phyloP scores from a whole-genome alignment of 2,113 vertebrate genomes.

The Cochlearius cochlearius region DNA sequence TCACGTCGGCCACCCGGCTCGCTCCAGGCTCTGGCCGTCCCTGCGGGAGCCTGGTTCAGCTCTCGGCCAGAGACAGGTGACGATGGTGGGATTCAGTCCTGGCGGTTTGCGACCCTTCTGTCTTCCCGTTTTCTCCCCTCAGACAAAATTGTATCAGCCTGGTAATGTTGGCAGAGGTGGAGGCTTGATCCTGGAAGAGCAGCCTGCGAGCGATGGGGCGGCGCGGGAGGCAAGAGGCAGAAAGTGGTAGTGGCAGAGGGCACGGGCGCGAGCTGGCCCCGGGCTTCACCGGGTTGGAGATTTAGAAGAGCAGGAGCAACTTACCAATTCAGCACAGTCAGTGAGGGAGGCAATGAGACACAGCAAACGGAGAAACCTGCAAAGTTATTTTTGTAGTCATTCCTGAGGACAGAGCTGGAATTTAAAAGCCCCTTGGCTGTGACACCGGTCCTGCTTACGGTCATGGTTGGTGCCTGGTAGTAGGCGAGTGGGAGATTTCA shows the following conservation, averaged over 20 bases:
- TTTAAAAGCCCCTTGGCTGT: background rate
- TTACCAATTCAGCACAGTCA: background rate
- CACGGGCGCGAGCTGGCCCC: rapidly evolving
- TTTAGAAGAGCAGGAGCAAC: background rate
- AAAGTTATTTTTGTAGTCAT: background rate
- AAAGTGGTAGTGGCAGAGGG: background rate
- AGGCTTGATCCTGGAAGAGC: background rate
- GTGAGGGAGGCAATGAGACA: background rate
- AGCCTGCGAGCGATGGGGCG: background rate
- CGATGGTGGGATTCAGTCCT: background rate
- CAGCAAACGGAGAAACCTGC: background rate
- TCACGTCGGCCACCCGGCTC: rapidly evolving
- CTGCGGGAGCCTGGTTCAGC: rapidly evolving
- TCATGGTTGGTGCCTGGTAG: background rate
- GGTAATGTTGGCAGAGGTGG: background rate
- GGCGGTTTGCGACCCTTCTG: background rate
- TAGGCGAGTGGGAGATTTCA: background rate
- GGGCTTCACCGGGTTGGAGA: rapidly evolving
- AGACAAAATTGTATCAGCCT: background rate
- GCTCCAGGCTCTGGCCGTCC: background rate
- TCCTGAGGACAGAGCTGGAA: background rate
- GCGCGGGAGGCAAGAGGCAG: background rate
- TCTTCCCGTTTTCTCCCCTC: background rate
- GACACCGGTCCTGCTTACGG: rapidly evolving
- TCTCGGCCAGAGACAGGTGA: background rate